Evolutionary conservation across 2,888 invertebrate species (phyloP).

Genomic region (Danaus chrysippus): DNA sequence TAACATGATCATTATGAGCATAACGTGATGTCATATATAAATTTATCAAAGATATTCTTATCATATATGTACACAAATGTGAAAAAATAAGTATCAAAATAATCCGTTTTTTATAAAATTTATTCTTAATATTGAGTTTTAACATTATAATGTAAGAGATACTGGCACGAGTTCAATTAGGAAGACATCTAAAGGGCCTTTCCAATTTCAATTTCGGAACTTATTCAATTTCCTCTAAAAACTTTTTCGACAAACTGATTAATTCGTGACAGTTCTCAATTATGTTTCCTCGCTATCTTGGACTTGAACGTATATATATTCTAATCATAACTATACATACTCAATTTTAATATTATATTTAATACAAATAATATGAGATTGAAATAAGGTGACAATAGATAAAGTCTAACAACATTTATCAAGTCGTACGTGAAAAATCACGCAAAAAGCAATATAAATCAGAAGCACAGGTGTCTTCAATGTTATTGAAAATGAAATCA

Average conservation of each 20-base stretch:
- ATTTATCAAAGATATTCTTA: constrained; percentile 9
- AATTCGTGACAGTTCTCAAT: not conserved
- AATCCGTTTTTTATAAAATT: not conserved
- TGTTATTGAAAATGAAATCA: constrained; percentile 28
- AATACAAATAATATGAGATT: too few relatives aligned
- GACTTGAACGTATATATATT: too few relatives aligned
- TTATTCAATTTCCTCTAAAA: constrained; percentile 4
- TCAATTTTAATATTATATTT: too few relatives aligned
- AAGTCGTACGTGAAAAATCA: constrained; percentile 20
- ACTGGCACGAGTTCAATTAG: not conserved
- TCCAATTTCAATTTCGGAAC: not conserved
- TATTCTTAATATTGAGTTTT: not conserved
- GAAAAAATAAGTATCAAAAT: constrained; percentile 5
- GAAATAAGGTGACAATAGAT: not conserved
- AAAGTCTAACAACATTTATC: constrained; percentile 9
- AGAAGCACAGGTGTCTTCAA: constrained; percentile 30
- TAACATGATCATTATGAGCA: too few relatives aligned
- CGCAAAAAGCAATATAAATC: constrained; percentile 28
- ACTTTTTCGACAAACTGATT: not conserved
- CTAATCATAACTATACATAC: too few relatives aligned
- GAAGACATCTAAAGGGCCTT: not conserved
- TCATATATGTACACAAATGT: not conserved
- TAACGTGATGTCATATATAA: constrained; percentile 2
- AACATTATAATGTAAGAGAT: not conserved
- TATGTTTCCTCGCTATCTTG: not conserved